A percentile compares a stretch with the other conserved stretches of the same genome.
Conservation (phyloP, 2,888 invertebrate species). For the Cosmia pyralina region DNA sequence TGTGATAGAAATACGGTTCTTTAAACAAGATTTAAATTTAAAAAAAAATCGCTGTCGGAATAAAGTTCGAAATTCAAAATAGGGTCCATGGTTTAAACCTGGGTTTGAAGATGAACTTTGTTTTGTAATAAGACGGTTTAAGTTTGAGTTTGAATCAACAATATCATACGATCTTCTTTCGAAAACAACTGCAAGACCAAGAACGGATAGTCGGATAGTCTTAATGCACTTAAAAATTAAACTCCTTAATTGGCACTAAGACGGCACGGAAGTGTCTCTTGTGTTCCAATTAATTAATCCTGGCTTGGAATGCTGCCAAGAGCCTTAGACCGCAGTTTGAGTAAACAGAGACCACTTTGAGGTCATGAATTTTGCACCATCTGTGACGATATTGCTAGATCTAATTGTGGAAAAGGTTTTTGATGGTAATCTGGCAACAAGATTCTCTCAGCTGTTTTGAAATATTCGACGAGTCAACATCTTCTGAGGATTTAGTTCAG, state of each 20-base stretch:
- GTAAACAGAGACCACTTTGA: constrained; percentile 67
- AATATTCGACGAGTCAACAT: neutral
- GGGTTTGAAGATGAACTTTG: too few species aligned
- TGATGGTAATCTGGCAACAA: neutral
- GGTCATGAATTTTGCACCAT: constrained; percentile 64
- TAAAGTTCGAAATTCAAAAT: too few species aligned
- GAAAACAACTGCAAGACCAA: constrained; percentile 40
- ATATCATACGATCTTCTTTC: constrained; percentile 22
- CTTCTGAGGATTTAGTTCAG: neutral
- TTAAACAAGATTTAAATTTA: too few species aligned
- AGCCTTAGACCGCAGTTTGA: constrained; percentile 60
- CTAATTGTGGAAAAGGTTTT: constrained; percentile 25
- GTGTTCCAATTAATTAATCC: constrained; percentile 71
- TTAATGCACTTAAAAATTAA: constrained; percentile 65
- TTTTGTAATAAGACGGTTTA: too few species aligned
- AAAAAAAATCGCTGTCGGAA: too few species aligned
- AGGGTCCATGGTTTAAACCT: too few species aligned
- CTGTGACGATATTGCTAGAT: constrained; percentile 42
- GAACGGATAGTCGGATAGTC: constrained; percentile 41
- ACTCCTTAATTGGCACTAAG: constrained; percentile 62
- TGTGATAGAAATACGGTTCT: too few species aligned
- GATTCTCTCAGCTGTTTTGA: neutral
- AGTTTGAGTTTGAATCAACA: constrained; percentile 4
- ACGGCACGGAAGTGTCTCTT: constrained; percentile 64
- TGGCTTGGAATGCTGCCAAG: constrained; percentile 65